Evolutionary conservation across 2,888 invertebrate genomes (phyloP), one percentile per base, ranked within the genome.

Genomic region (Microplitis manilae): DNA sequence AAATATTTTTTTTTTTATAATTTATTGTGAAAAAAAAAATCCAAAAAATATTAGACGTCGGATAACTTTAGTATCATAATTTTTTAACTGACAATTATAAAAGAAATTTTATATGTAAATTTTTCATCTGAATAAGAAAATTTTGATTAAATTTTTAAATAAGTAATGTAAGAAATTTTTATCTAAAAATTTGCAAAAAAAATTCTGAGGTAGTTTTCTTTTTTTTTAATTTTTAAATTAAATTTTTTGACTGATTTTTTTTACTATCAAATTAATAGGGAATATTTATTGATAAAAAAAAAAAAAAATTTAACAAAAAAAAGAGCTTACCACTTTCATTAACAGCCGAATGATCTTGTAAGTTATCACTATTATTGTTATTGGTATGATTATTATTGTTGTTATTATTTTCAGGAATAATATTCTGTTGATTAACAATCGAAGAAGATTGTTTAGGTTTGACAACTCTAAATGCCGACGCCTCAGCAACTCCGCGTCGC

Each of bases 401-500:
- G 13, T 50, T 50, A 73, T 85, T 85, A 4, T 85, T 79, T 75
- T 88, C 88, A 74, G 83, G 79, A 30, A 84, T 75, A 70, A 85
- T 69, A 1, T 84, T 65, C 68, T 88, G 88, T 69, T 86, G 88
- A 75, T 87, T 85, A 60, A 84, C 85, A 39, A 85, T 77, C 39
- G 83, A 77, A 0, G 85, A 79, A 1, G 86, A 71, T 80, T 90
- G 89, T 79, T 90, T 90, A 0, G 90, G 90, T 76, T 90, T 90
- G 76, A 90, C 90, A 75, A 90, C 87, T 17, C 90, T 87, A 80
- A 90, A 90, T 1, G 90, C 90, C 76, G 90, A 90, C 2, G 90
- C 87, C 78, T 89, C 90, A 80, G 90, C 89, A 77, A 88, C 89
- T 59, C 90, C 89, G 77, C 90, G 85, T 76, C 90, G 86, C 69